phyloP scores from a whole-genome alignment of 2,888 invertebrate species.

The Stenichneumon culpator region DNA sequence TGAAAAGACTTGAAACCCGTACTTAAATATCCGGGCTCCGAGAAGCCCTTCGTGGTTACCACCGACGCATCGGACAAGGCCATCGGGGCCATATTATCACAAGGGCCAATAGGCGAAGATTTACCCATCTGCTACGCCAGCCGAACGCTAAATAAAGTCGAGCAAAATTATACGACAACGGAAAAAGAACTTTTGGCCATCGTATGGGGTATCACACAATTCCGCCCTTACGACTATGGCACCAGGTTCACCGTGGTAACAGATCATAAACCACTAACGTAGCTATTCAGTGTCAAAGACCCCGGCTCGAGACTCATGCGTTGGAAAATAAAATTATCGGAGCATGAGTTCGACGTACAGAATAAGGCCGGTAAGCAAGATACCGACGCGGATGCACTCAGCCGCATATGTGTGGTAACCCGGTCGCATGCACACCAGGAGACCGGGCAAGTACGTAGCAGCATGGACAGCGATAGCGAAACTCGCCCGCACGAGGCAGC shows the following conservation, averaged over 20 bases:
- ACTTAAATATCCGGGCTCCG: neutral
- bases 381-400: too few species aligned
- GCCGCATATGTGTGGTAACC: neutral
- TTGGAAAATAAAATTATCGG: neutral
- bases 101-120: conserved; percentile 14
- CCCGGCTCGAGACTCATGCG: conserved; percentile 11
- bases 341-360: too few species aligned
- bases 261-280: neutral
- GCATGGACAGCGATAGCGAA: neutral
- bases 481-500: neutral
- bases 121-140: neutral
- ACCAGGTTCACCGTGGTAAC: too few species aligned
- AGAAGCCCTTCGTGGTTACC: conserved; percentile 72
- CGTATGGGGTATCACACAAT: conserved; percentile 26
- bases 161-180: too few species aligned
- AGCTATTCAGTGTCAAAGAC: neutral
- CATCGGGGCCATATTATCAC: conserved; percentile 79
- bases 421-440: neutral
- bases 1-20: neutral
- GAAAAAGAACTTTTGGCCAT: conserved; percentile 22
- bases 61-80: conserved; percentile 82
- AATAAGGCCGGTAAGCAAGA: too few species aligned
- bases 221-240: conserved; percentile 34
- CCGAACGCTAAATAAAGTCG: neutral
- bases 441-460: neutral